These are phyloP conservation scores for Cherax quadricarinatus DNA, from an alignment of 1,140 invertebrate genomes.

Conservation along the genomic window DNA sequence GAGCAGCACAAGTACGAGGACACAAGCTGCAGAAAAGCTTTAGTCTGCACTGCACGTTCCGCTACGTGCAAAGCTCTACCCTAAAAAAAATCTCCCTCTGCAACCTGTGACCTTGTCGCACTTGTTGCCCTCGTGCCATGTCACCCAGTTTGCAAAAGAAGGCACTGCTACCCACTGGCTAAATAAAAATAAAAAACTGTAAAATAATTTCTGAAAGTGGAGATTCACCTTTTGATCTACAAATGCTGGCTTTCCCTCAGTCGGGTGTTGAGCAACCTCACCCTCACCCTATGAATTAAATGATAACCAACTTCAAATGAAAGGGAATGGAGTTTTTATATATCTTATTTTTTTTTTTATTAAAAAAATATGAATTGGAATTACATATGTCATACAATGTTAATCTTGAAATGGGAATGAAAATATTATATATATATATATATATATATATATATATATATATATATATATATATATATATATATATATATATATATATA, in stretches of 20 bases:
- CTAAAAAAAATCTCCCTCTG: too few species aligned
- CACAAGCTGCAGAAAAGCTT: too few species aligned
- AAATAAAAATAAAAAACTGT: constrained; percentile 5
- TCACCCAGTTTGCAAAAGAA: not conserved
- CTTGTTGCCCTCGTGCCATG: not conserved
- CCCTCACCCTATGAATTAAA: constrained; percentile 57
- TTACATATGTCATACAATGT: not conserved
- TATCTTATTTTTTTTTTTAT: not conserved
- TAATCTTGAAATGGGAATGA: too few species aligned
- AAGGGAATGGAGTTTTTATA: not conserved
- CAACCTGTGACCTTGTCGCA: too few species aligned
- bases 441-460: too few species aligned
- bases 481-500: too few species aligned
- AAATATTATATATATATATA: too few species aligned
- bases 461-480: too few species aligned
- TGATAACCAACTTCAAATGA: constrained; percentile 19
- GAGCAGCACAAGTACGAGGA: too few species aligned
- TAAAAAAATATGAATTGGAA: too few species aligned
- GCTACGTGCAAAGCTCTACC: too few species aligned
- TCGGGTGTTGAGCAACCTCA: constrained; percentile 52
- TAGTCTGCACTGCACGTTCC: too few species aligned
- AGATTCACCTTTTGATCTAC: constrained; percentile 65
- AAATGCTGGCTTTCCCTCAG: constrained; percentile 49
- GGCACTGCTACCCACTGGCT: constrained; percentile 28
- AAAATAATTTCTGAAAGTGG: not conserved